A percentile compares a stretch with the other conserved stretches of the same genome.
Evolutionary conservation across 2,113 vertebrate species (phyloP).

Genomic region (Origma solitaria): DNA sequence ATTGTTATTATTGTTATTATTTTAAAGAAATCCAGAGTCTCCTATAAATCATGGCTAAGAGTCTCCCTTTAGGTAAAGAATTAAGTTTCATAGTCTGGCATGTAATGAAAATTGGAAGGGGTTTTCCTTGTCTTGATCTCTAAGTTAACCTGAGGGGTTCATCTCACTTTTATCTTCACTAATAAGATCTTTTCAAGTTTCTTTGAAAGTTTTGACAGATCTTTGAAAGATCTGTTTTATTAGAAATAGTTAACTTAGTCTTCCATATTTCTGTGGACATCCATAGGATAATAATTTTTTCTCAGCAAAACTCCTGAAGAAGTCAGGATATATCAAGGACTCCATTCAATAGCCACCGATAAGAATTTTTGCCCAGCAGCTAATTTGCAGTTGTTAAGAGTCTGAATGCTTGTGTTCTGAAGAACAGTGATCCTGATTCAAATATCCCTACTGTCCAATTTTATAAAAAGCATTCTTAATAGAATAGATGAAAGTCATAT

Average conservation of each 20-base stretch:
- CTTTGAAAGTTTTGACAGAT: slow-evolving; percentile 20
- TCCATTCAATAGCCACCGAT: background rate
- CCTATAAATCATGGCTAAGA: slow-evolving; percentile 35
- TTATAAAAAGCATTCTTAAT: slow-evolving; percentile 28
- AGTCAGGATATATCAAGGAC: background rate
- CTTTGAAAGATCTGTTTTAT: background rate
- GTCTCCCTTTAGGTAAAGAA: slow-evolving; percentile 34
- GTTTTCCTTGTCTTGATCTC: slow-evolving; percentile 43
- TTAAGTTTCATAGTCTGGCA: slow-evolving; percentile 37
- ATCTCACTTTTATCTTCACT: slow-evolving; percentile 46
- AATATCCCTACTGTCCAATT: background rate
- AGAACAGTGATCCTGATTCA: background rate
- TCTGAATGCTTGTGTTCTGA: background rate
- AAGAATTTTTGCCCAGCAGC: slow-evolving; percentile 3
- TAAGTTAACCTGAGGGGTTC: slow-evolving; percentile 32
- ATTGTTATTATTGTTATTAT: background rate
- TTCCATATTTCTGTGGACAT: background rate
- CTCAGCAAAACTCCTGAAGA: background rate
- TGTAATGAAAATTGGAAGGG: slow-evolving; percentile 25
- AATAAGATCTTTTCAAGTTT: slow-evolving; percentile 32
- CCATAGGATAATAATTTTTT: background rate
- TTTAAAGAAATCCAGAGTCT: background rate
- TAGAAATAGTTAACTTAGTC: background rate
- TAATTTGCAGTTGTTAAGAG: background rate
- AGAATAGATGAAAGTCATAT: background rate